Conservation (phyloP, 2,113 vertebrate species). For the Aix galericulata region DNA sequence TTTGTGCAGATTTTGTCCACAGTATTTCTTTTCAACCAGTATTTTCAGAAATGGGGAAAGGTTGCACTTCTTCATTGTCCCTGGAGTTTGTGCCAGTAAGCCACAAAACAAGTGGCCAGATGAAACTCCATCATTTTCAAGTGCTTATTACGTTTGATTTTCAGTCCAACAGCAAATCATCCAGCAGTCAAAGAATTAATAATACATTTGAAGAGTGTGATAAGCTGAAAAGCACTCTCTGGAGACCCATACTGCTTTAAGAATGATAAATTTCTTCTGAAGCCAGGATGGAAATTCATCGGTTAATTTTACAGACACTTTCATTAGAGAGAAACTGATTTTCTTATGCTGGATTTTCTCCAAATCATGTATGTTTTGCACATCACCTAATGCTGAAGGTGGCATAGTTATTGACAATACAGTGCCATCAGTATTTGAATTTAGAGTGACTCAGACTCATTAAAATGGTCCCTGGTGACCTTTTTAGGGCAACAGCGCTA, state of each 20-base stretch:
- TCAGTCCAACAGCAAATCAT: neutral
- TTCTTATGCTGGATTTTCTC: neutral
- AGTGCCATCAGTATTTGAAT: neutral
- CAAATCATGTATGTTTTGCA: neutral
- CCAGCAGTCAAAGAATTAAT: neutral
- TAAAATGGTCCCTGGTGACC: neutral
- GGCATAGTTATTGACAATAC: neutral
- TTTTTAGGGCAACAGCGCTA: neutral
- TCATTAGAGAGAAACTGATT: neutral
- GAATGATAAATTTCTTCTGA: neutral
- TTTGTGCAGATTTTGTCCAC: neutral
- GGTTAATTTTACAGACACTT: neutral
- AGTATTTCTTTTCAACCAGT: neutral
- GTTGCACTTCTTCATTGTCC: neutral
- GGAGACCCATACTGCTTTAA: neutral
- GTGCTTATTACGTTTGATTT: neutral
- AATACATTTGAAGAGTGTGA: neutral
- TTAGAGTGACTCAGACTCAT: neutral
- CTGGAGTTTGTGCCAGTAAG: neutral
- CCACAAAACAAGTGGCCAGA: neutral
- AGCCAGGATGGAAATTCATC: neutral
- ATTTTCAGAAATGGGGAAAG: neutral
- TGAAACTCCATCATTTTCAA: neutral
- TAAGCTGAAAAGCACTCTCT: constrained; percentile 1
- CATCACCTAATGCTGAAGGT: neutral